Evolutionary conservation across 2,113 vertebrate species (phyloP).

Genomic region (Zosterops lateralis): DNA sequence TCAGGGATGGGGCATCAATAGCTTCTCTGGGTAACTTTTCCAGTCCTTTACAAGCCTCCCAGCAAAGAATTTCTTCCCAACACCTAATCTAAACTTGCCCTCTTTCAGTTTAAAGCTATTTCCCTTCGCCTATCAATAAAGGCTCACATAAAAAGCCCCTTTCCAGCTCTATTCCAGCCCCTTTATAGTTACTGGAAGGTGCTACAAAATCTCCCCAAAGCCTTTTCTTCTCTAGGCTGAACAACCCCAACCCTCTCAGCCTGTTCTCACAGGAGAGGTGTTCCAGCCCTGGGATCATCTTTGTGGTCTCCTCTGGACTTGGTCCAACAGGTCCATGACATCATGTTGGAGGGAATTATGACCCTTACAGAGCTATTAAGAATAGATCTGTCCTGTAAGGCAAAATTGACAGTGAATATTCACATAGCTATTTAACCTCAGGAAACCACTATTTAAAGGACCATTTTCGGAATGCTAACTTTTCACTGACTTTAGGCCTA

Average conservation of each 20-base stretch:
- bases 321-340: neutral
- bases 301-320: neutral
- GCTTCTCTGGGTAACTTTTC: neutral
- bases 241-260: neutral
- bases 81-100: neutral
- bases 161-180: neutral
- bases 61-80: neutral
- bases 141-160: rapidly evolving
- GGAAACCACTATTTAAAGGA: neutral
- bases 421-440: neutral
- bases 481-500: neutral
- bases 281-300: neutral
- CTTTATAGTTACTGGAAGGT: neutral
- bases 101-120: neutral
- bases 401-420: neutral
- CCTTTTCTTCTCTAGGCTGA: neutral
- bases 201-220: neutral
- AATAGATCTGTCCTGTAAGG: neutral
- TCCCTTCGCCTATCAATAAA: neutral
- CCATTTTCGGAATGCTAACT: neutral
- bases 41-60: neutral
- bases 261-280: neutral
- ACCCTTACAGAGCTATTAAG: neutral
- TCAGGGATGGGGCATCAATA: neutral
- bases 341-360: neutral